Base-by-base conservation (phyloP, 2,888 invertebrate species). In the Iphiclides podalirius region DNA sequence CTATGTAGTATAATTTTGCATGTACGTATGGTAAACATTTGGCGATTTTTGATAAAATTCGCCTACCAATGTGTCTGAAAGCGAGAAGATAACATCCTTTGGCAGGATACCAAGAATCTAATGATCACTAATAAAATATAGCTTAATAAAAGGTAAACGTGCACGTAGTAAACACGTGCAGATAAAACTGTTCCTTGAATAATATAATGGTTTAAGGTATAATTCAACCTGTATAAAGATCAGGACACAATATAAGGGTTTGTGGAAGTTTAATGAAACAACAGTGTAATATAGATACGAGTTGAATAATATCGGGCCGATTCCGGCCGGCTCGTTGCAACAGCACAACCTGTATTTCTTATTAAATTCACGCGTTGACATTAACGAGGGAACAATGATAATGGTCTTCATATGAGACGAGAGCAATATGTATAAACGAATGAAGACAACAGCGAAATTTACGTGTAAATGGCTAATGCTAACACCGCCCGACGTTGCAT, bases 391-490 rank as follows among this genome's bases (percentile, higher is more conserved):
- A 42, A 48, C 42, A 48, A 48, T 53, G 52, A 52, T 44, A 42
- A 49, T 41, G 51, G 51, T 42, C 51, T n/a, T 46, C 20, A 38
- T 38, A 49, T 43, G 49, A 49, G 34, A 61, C 58, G 59, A 61
- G 51, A 52, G 52, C 54, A 55, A 59, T 59, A 62, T 66, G 64
- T 61, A 61, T 48, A 67, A 63, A 61, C 54, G 63, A 64, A 64
- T 67, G 63, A 67, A 70, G 69, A 70, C 68, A 69, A 65, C 64
- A 61, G 75, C 73, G 70, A 28, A 76, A 79, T 73, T 75, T 76
- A 80, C 75, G 73, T 77, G 77, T 70, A 66, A 74, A 75, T 78
- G 72, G 73, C 79, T 79, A 79, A 82, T 80, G 77, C 77, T 77
- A 79, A 77, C 75, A 75, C 73, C 67, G n/a, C n/a, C n/a, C n/a